A percentile compares a stretch with the other conserved stretches of the same genome.
These are phyloP conservation scores for Erynnis tages DNA, from an alignment of 2,888 invertebrate species.

Conservation along the genomic window DNA sequence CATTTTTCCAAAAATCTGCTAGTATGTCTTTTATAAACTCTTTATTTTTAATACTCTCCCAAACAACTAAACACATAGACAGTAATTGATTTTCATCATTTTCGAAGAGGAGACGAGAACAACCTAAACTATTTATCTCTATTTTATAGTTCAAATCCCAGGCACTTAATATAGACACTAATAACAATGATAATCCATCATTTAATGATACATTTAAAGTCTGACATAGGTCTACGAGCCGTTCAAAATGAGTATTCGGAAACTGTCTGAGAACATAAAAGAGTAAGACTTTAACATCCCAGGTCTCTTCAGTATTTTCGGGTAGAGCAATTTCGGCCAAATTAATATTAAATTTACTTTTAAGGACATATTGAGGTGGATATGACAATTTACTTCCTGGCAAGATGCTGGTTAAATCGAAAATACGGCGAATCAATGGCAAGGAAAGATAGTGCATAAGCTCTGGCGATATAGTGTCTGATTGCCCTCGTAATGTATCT, in stretches of 20 bases:
- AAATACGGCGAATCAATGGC: slow-evolving; percentile 52
- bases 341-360: slow-evolving; percentile 69
- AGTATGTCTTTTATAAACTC: slow-evolving; percentile 64
- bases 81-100: slow-evolving; percentile 52
- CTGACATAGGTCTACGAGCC: slow-evolving; percentile 59
- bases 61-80: slow-evolving; percentile 57
- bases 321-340: slow-evolving; percentile 65
- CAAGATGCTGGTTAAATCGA: slow-evolving; percentile 50
- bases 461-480: slow-evolving; percentile 54
- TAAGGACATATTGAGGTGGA: slow-evolving; percentile 65
- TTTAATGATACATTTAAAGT: slow-evolving; percentile 61
- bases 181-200: slow-evolving; percentile 67
- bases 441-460: slow-evolving; percentile 54
- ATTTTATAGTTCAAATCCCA: slow-evolving; percentile 71
- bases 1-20: slow-evolving; percentile 73
- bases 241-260: slow-evolving; percentile 55
- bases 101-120: slow-evolving; percentile 51
- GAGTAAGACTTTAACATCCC: slow-evolving; percentile 72
- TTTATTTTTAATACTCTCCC: slow-evolving; percentile 68
- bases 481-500: slow-evolving; percentile 58
- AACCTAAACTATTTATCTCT: slow-evolving; percentile 53
- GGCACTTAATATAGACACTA: slow-evolving; percentile 61
- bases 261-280: slow-evolving; percentile 66
- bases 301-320: slow-evolving; percentile 71
- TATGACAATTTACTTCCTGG: slow-evolving; percentile 52